Conservation (phyloP, 2,888 invertebrate genomes). For the Hedya salicella region DNA sequence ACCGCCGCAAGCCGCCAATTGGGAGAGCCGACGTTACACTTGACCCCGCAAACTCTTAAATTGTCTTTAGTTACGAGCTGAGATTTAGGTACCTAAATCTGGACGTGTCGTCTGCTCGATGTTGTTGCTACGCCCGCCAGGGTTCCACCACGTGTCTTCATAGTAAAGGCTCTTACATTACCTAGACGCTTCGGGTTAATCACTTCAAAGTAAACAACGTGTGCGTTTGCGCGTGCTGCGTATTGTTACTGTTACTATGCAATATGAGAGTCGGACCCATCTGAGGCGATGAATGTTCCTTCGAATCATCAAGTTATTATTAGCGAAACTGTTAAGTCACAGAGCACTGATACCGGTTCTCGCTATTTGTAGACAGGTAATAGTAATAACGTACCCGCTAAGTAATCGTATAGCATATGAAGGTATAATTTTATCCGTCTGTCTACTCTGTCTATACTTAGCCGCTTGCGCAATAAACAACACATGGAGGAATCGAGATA, state of each 20-base stretch:
- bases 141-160: constrained; percentile 39
- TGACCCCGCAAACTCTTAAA: constrained; percentile 78
- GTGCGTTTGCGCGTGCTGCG: not conserved
- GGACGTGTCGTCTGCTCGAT: constrained; percentile 60
- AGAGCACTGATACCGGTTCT: constrained; percentile 29
- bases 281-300: not conserved
- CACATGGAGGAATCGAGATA: constrained; percentile 3
- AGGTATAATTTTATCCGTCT: constrained; percentile 45
- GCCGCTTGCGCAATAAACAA: constrained; percentile 30
- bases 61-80: constrained; percentile 68
- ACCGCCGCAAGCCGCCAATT: constrained; percentile 76
- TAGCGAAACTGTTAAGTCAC: constrained; percentile 32
- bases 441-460: constrained; percentile 34
- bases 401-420: constrained; percentile 27
- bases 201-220: constrained; percentile 30
- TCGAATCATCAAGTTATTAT: constrained; percentile 21
- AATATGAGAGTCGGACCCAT: constrained; percentile 15
- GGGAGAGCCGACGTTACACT: constrained; percentile 74
- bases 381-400: constrained; percentile 9
- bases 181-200: constrained; percentile 1
- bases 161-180: constrained; percentile 17
- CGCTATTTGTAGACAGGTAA: constrained; percentile 21
- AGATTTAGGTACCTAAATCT: constrained; percentile 24
- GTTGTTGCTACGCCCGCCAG: constrained; percentile 60
- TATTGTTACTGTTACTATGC: constrained; percentile 14